Evolutionary conservation across 2,113 vertebrate genomes (phyloP), one percentile per base, ranked within the genome.

Genomic region (Psophia crepitans): DNA sequence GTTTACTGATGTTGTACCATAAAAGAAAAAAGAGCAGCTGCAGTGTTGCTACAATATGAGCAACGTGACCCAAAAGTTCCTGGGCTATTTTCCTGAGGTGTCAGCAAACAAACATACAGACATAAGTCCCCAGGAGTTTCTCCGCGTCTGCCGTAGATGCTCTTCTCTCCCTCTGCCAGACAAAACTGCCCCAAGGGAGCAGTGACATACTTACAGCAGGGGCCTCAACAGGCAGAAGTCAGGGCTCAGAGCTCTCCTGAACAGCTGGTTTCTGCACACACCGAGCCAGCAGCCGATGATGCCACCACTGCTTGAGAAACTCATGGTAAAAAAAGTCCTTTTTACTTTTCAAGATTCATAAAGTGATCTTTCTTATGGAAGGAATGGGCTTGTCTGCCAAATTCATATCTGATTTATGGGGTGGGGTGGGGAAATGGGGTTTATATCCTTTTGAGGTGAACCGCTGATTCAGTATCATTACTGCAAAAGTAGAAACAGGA

Each of bases 11-110:
- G 81, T 66, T 89, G 81, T 32, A 60, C 54, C 21, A 13, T 51
- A 92, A 44, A 15, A 71, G 48, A 54, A 85, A 92, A 87, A 89
- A 85, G 94, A 95, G 89, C 97, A 97, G 97, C 95, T 97, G 96
- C 91, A 65, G n/a, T 2, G 8, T 17, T 54, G 56, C 73, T 61
- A 65, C 51, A 44, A 16, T 17, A 84, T 8, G 58, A 58, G 27
- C 77, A 94, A 53, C 1, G 56, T 87, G 87, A 95, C 83, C 89
- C 76, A 80, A 46, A 87, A 95, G 89, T 43, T 91, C 80, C 73
- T 76, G 68, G 81, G 96, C 86, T 94, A 84, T 87, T 94, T 94
- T 93, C 84, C 93, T 87, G 24, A 91, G 82, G 74, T 93, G 81
- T 76, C 92, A 96, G 88, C 77, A 96, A 95, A 95, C 77, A 95